These are phyloP conservation scores for Mythimna lalbum DNA, from an alignment of 2,888 invertebrate genomes.

Conservation along the genomic window DNA sequence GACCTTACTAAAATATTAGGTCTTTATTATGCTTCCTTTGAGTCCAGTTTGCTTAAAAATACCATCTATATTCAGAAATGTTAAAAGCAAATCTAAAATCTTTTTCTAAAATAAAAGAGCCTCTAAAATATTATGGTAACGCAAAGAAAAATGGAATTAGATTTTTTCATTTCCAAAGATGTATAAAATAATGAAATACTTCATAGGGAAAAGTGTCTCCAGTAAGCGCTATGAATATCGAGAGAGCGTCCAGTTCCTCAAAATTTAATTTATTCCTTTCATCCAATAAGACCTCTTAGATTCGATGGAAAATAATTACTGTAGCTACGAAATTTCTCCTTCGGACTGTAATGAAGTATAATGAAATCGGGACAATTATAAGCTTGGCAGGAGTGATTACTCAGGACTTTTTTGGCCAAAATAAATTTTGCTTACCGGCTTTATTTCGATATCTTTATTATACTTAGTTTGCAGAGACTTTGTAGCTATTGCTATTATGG, in stretches of 20 bases:
- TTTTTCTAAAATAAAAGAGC: neutral
- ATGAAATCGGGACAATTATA: conserved; percentile 58
- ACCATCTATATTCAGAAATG: conserved; percentile 1
- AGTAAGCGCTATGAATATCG: conserved; percentile 74
- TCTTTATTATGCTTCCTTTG: conserved; percentile 10
- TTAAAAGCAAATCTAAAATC: conserved; percentile 10
- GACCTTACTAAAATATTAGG: conserved; percentile 4
- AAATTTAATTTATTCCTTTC: conserved; percentile 76
- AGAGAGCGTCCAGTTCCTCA: conserved; percentile 65
- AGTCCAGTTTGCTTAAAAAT: conserved; percentile 4
- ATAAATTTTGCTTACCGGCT: conserved; percentile 54
- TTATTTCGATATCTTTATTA: conserved; percentile 32
- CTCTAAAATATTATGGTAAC: conserved; percentile 18
- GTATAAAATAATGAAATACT: conserved; percentile 67
- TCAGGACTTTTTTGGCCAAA: conserved; percentile 24
- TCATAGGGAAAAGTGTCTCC: conserved; percentile 65
- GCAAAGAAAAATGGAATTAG: conserved; percentile 33
- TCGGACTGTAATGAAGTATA: conserved; percentile 56
- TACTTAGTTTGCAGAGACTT: too few species aligned
- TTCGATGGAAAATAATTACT: conserved; percentile 66
- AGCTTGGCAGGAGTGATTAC: conserved; percentile 36
- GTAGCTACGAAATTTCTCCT: conserved; percentile 48
- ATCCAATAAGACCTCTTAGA: conserved; percentile 69
- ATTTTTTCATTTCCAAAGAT: conserved; percentile 63
- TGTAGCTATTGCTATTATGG: too few species aligned